Evolutionary conservation across 2,888 invertebrate genomes (phyloP).

Genomic region (Cataglyphis rosenhaueri): DNA sequence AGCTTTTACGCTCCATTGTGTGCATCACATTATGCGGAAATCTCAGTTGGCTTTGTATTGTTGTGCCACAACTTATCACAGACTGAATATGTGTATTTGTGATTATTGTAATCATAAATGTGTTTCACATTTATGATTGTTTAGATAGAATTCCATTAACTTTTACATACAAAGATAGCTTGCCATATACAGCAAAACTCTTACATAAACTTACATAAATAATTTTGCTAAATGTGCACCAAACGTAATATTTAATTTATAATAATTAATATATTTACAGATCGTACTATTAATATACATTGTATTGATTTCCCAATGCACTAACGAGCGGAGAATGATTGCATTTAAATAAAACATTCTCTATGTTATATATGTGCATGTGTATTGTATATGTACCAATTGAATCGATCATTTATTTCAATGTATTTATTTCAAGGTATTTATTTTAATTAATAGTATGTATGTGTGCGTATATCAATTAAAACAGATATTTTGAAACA

Average conservation of each 20-base stretch:
- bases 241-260: constrained; percentile 14
- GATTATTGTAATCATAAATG: too few relatives aligned
- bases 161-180: background rate
- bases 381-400: background rate
- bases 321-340: background rate
- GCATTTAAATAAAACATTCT: constrained; percentile 3
- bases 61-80: background rate
- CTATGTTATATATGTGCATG: background rate
- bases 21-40: constrained; percentile 21
- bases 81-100: constrained; percentile 12
- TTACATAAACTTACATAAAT: constrained; percentile 15
- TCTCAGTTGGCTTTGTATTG: background rate
- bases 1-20: constrained; percentile 44
- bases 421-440: background rate
- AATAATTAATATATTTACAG: constrained; percentile 39
- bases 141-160: constrained; percentile 16
- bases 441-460: background rate
- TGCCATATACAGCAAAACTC: background rate
- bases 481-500: constrained; percentile 24
- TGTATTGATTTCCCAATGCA: constrained; percentile 15
- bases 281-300: background rate
- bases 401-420: background rate
- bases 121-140: background rate
- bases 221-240: background rate
- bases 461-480: background rate